Evolutionary conservation across 1,140 invertebrate genomes (phyloP).

Genomic region (Lepidurus apus): DNA sequence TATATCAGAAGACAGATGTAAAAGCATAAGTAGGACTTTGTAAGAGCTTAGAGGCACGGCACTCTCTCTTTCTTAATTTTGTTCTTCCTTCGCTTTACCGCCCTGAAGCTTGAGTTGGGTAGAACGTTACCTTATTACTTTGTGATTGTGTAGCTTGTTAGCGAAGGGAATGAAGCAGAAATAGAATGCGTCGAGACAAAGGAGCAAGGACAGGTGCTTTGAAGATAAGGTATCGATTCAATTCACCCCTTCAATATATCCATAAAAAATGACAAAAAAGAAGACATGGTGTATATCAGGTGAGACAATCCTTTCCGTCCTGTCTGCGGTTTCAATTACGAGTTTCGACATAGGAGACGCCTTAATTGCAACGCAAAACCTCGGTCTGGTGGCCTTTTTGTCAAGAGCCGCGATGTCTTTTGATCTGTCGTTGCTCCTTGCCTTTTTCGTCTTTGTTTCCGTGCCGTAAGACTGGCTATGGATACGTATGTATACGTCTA

Average conservation of each 20-base stretch:
- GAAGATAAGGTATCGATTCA: not conserved
- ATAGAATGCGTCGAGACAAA: not conserved
- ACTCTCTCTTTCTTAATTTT: not conserved
- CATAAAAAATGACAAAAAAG: not conserved
- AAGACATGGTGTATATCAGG: not conserved
- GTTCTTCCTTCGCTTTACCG: not conserved
- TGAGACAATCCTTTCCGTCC: conserved; percentile 1
- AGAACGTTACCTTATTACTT: not conserved
- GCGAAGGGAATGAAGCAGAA: not conserved
- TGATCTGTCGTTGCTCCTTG: not conserved
- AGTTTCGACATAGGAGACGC: not conserved
- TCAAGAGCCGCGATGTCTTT: not conserved
- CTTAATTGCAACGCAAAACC: conserved; percentile 10
- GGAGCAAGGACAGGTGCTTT: not conserved
- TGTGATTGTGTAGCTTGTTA: not conserved
- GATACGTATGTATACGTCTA: not conserved
- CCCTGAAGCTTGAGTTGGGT: not conserved
- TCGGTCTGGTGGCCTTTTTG: not conserved
- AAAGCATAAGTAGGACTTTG: not conserved
- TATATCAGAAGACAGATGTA: not conserved
- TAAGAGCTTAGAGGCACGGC: not conserved
- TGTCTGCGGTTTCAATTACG: not conserved
- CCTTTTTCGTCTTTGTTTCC: not conserved
- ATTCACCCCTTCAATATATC: not conserved
- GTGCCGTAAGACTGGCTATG: not conserved